Evolutionary conservation across 2,888 invertebrate species (phyloP), one percentile per base, ranked within the genome.

Genomic region (Dascillus cervinus): DNA sequence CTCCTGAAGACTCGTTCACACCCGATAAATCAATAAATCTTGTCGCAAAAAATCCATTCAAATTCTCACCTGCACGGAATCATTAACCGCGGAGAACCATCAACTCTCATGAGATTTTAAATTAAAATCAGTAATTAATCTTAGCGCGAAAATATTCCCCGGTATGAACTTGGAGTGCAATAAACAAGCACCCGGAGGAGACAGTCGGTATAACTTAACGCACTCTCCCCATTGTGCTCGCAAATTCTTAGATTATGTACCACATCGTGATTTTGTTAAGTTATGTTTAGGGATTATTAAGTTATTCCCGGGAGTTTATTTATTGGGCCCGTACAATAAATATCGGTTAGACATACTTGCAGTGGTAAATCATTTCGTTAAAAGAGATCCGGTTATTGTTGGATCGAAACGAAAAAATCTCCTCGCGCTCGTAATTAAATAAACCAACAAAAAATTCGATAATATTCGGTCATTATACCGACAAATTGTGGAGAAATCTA

Each of bases 201-300:
- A 17, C 17, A 17, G 17, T 17, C 17, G 17, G 17, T 17, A 17
- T 17, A 8, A 17, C 4, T 17, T 17, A 17, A 8, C 17, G 8
- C 17, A 8, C 17, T n/a, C n/a, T n/a, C 17, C 17, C 17, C 11
- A 11, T 23, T 23, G 9, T 23, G 13, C 33, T 39, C 39, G 36
- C 43, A 43, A 43, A 46, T 46, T 43, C 39, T 34, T 41, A 41
- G 43, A 43, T 46, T 43, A 43, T 29, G 36, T 23, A 34, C 34
- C 20, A n/a, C n/a, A 40, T 34, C 43, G 32, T 33, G 37, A 38
- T 44, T 44, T 34, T 27, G 40, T 38, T 44, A 46, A 49, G 32
- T 49, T 49, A 49, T 49, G 45, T 41, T n/a, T n/a, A 34, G 34
- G 43, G 47, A 47, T 49, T 47, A 49, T 47, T 47, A 46, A 47